These are phyloP conservation scores for Benitochromis conjunctus DNA, from an alignment of 2,113 vertebrate species.

Conservation along the genomic window DNA sequence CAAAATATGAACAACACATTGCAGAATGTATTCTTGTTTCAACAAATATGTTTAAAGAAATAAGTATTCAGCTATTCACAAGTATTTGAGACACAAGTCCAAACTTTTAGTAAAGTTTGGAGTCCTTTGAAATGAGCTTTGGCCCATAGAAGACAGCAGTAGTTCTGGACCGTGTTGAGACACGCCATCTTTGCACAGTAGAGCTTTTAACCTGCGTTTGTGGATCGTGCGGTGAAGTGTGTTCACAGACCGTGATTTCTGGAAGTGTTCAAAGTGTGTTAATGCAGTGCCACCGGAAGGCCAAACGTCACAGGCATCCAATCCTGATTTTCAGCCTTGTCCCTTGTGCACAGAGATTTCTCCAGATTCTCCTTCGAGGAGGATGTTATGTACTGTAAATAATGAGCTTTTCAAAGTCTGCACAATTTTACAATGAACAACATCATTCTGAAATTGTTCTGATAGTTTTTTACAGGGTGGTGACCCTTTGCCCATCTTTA, in stretches of 20 bases:
- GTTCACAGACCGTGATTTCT: neutral
- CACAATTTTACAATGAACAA: neutral
- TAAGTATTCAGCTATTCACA: neutral
- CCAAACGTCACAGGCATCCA: neutral
- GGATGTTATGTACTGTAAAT: neutral
- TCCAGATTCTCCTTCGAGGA: neutral
- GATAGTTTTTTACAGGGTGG: neutral
- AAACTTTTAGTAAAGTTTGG: neutral
- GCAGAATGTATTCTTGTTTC: neutral
- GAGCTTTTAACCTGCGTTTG: neutral
- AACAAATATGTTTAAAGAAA: neutral
- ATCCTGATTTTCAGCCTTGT: neutral
- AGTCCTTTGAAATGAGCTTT: neutral
- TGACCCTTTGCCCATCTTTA: neutral
- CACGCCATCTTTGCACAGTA: neutral
- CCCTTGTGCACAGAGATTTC: neutral
- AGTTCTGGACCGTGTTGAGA: neutral
- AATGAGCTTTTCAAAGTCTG: neutral
- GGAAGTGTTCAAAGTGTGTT: neutral
- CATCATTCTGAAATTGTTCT: neutral
- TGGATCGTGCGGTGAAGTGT: neutral
- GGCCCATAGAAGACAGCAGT: neutral
- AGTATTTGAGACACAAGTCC: neutral
- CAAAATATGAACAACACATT: neutral
- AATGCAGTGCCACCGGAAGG: neutral